A percentile compares a stretch with the other conserved stretches of the same genome.
phyloP scores from a whole-genome alignment of 2,797 vertebrate species.

The Anas flavirostris region DNA sequence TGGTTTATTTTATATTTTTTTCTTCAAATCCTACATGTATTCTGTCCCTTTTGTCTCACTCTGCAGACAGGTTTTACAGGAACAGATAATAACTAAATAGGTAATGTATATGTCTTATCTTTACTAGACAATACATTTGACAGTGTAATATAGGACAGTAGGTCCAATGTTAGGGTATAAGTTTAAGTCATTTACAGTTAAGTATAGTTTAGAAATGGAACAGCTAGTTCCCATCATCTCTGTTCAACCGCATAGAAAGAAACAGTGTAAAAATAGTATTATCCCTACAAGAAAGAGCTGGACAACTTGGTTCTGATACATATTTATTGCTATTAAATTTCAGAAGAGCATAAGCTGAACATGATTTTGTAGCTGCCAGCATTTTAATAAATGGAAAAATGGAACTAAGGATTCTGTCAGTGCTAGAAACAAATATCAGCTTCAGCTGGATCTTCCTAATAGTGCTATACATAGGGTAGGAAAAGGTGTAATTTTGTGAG shows the following conservation, averaged over 20 bases:
- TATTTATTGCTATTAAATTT: background rate
- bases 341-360: background rate
- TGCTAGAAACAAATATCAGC: background rate
- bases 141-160: background rate
- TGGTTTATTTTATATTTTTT: background rate
- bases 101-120: background rate
- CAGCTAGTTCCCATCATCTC: background rate
- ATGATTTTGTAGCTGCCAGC: background rate
- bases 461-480: background rate
- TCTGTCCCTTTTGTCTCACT: background rate
- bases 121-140: slow-evolving; percentile 18
- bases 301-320: background rate
- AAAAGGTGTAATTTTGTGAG: background rate
- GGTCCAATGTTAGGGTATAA: background rate
- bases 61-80: background rate
- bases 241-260: background rate
- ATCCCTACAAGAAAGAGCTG: background rate
- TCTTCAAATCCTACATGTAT: background rate
- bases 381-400: background rate
- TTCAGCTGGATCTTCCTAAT: background rate
- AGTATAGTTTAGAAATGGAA: background rate
- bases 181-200: slow-evolving; percentile 20
- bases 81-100: background rate
- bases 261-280: background rate
- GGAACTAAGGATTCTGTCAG: background rate